Conservation (phyloP, 2,797 vertebrate species). For the Sebastolobus alascanus region DNA sequence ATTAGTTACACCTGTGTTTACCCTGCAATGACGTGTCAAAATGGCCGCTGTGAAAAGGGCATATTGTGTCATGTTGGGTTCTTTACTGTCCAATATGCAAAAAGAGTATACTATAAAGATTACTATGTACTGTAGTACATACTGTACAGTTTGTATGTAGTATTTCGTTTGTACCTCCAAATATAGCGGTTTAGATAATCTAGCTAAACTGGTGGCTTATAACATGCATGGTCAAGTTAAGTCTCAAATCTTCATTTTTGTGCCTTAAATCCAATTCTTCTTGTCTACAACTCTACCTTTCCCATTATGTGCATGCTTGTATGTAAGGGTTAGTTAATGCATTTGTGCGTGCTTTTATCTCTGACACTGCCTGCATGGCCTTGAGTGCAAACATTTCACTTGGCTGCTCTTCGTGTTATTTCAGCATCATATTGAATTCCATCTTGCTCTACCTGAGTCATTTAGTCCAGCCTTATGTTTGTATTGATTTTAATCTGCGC, state of each 20-base stretch:
- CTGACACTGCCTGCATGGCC: neutral
- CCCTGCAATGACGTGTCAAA: too few species aligned
- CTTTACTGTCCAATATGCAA: neutral
- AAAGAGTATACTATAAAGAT: neutral
- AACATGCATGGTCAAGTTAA: neutral
- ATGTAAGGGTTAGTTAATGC: neutral
- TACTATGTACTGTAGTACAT: neutral
- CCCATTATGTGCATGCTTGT: neutral
- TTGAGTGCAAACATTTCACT: conserved; percentile 11
- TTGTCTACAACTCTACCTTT: neutral
- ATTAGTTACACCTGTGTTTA: too few species aligned
- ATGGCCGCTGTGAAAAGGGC: too few species aligned
- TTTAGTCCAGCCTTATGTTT: conserved; percentile 54
- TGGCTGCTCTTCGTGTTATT: conserved; percentile 28
- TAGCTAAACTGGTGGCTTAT: neutral
- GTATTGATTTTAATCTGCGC: conserved; percentile 78
- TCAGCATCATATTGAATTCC: conserved; percentile 51
- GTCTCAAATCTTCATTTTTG: conserved; percentile 6
- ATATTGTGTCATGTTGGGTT: neutral
- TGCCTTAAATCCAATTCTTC: neutral
- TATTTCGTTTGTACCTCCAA: neutral
- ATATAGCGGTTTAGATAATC: too few species aligned
- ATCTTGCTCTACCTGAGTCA: conserved; percentile 46
- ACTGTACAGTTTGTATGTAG: neutral
- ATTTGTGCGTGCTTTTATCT: conserved; percentile 4